phyloP scores from a whole-genome alignment of 2,797 vertebrate species.

The Mycteria americana region DNA sequence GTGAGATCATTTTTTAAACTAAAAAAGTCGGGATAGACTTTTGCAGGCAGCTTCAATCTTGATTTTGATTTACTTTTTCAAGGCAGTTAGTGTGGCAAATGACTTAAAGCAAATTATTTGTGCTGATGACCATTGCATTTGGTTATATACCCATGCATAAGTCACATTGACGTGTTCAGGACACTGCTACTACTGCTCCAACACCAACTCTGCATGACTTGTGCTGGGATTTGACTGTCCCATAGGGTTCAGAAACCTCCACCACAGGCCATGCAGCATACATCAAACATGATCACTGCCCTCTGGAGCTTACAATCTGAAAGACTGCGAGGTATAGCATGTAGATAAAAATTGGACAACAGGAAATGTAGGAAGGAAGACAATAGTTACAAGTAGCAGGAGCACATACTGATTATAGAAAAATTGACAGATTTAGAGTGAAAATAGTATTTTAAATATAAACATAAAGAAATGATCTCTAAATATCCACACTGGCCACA shows the following conservation, averaged over 20 bases:
- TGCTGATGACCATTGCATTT: neutral
- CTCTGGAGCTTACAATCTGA: neutral
- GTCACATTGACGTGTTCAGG: accelerated
- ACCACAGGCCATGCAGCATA: accelerated
- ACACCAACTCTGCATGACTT: neutral
- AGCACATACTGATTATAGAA: neutral
- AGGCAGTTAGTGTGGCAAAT: neutral
- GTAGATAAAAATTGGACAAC: neutral
- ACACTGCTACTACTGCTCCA: neutral
- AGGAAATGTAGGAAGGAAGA: neutral
- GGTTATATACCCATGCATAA: accelerated
- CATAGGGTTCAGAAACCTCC: neutral
- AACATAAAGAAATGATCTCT: neutral
- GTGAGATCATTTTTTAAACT: neutral
- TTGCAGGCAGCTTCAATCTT: neutral
- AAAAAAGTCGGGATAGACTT: neutral
- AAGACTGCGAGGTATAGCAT: neutral
- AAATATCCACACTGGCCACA: neutral
- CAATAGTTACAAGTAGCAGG: neutral
- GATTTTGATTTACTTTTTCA: neutral
- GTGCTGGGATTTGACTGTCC: neutral
- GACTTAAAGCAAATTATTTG: neutral
- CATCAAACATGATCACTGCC: neutral
- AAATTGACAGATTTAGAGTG: neutral
- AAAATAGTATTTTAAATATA: neutral